Conservation (phyloP, 2,888 invertebrate genomes). For the Beris morrisii region DNA sequence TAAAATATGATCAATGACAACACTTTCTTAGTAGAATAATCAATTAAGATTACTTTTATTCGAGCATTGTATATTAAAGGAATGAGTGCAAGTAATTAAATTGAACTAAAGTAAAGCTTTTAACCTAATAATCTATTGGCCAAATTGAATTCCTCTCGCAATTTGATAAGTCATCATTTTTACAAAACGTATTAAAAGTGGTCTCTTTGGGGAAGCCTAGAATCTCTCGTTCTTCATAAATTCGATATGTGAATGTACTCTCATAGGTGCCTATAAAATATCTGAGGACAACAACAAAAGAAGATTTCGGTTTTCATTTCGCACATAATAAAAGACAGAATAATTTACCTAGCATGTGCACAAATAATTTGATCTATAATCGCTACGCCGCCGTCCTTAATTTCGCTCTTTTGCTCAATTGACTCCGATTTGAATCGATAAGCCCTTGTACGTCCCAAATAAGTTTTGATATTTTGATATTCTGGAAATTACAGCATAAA, state of each 20-base stretch:
- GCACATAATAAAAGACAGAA: neutral
- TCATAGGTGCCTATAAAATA: conserved; percentile 90
- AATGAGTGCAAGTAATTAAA: too few species aligned
- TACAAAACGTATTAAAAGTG: conserved; percentile 79
- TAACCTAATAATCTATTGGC: conserved; percentile 65
- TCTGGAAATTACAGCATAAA: conserved; percentile 41
- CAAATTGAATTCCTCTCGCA: conserved; percentile 79
- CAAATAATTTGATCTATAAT: conserved; percentile 96
- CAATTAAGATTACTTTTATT: too few species aligned
- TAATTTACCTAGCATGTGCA: conserved; percentile 68
- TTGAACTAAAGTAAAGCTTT: neutral
- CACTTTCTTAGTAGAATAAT: too few species aligned
- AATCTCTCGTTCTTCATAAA: conserved; percentile 97
- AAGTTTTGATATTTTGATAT: conserved; percentile 50
- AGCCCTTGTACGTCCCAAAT: conserved; percentile 46
- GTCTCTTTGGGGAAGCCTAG: conserved; percentile 77
- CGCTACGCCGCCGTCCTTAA: conserved; percentile 81
- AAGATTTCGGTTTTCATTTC: neutral
- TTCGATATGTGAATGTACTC: conserved; percentile 94
- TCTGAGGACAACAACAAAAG: conserved; percentile 32
- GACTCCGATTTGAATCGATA: conserved; percentile 50
- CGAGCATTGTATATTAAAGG: too few species aligned
- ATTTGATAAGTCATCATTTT: conserved; percentile 59
- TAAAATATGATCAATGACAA: too few species aligned
- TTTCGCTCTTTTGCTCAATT: conserved; percentile 45